These are phyloP conservation scores for Scaptomyza reducta DNA, from an alignment of 2,888 invertebrate genomes.

Conservation along the genomic window DNA sequence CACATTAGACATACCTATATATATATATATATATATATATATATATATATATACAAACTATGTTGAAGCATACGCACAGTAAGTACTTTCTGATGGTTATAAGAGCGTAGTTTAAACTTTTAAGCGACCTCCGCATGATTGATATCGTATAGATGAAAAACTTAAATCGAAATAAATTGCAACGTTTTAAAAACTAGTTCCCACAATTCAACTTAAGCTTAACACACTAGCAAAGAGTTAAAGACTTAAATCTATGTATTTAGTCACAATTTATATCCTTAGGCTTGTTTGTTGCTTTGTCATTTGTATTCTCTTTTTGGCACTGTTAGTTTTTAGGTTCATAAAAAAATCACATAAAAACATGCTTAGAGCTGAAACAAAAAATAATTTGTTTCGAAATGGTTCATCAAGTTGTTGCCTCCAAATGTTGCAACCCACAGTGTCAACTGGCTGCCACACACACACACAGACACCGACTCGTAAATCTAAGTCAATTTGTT, in stretches of 20 bases:
- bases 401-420: conserved; percentile 10
- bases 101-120: not conserved
- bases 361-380: not conserved
- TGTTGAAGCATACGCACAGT: not conserved
- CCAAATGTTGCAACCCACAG: conserved; percentile 12
- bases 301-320: not conserved
- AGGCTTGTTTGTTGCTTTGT: not conserved
- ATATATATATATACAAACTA: not conserved
- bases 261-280: no score
- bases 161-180: conserved; percentile 3
- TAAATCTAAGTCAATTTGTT: conserved; percentile 68
- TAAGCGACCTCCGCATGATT: not conserved
- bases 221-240: not conserved
- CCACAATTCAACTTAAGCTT: not conserved
- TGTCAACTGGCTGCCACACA: conserved; percentile 30
- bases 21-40: not conserved
- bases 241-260: no score
- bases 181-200: not conserved
- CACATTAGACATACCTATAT: not conserved
- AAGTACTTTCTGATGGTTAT: conserved; percentile 2
- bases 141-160: not conserved
- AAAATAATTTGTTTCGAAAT: not conserved
- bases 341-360: not conserved
- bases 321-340: not conserved
- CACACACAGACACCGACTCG: conserved; percentile 14